phyloP scores from a whole-genome alignment of 1,140 invertebrate species.

The Drosophila malerkotliana region DNA sequence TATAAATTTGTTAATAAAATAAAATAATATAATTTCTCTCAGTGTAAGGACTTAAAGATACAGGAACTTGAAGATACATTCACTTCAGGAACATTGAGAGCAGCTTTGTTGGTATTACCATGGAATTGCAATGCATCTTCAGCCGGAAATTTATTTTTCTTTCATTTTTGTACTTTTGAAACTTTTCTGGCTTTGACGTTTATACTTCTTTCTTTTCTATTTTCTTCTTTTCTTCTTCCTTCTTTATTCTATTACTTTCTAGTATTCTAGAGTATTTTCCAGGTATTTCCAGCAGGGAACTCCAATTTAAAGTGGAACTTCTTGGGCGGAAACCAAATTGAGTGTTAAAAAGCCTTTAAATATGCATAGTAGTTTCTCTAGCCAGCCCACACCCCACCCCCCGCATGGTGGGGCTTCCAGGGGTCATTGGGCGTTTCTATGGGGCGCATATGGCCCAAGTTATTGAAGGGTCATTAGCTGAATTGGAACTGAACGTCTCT shows the following conservation, averaged over 20 bases:
- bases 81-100: conserved; percentile 1
- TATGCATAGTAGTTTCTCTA: conserved; percentile 11
- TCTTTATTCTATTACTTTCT: conserved; percentile 10
- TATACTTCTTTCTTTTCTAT: not conserved
- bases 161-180: not conserved
- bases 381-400: too few species aligned
- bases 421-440: conserved; percentile 5
- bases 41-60: too few species aligned
- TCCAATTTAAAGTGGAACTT: conserved; percentile 26
- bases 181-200: conserved; percentile 1
- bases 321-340: conserved; percentile 12
- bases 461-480: conserved; percentile 37
- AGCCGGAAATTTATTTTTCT: conserved; percentile 3
- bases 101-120: not conserved
- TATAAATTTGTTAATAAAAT: not conserved
- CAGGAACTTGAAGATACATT: not conserved
- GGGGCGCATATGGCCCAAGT: conserved; percentile 13
- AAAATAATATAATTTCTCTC: too few species aligned
- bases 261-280: not conserved
- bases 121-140: not conserved
- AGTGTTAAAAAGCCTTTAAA: conserved; percentile 16
- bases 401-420: not conserved
- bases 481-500: conserved; percentile 10
- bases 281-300: not conserved
- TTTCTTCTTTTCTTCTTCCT: not conserved